These are phyloP conservation scores for Lagorchestes hirsutus DNA, from an alignment of 2,797 vertebrate species.

Conservation along the genomic window DNA sequence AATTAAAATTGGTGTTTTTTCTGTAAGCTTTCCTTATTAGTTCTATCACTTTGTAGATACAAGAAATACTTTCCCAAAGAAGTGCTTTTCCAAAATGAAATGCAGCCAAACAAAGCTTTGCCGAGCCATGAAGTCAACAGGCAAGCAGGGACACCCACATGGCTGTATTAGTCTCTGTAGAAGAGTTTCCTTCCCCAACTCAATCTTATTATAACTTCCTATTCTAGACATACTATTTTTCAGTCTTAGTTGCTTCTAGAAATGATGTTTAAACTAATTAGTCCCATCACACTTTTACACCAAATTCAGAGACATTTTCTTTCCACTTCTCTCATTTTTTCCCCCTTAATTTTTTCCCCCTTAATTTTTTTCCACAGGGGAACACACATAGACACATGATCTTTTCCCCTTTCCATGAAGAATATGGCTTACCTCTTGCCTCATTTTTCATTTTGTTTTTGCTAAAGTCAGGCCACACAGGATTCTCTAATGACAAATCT, in stretches of 20 bases:
- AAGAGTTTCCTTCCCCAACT: background rate
- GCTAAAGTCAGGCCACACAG: background rate
- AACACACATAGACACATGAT: background rate
- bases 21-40: conserved; percentile 34
- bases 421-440: background rate
- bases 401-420: background rate
- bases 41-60: conserved; percentile 44
- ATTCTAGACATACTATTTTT: conserved; percentile 3
- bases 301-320: conserved; percentile 9
- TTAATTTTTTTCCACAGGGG: conserved; percentile 2
- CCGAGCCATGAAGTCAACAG: conserved; percentile 44
- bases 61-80: conserved; percentile 45
- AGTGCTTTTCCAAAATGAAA: conserved; percentile 58
- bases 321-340: conserved; percentile 15
- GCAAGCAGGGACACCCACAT: conserved; percentile 34
- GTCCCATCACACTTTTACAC: conserved; percentile 3
- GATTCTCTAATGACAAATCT: conserved; percentile 28
- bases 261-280: conserved; percentile 6
- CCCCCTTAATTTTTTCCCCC: background rate
- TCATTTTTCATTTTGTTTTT: conserved; percentile 18
- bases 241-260: conserved; percentile 32
- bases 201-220: conserved; percentile 11
- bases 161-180: conserved; percentile 40
- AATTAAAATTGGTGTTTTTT: conserved; percentile 59
- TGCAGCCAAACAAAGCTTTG: conserved; percentile 55